phyloP scores from a whole-genome alignment of 2,797 vertebrate genomes.

The Coccyzus lansbergi region DNA sequence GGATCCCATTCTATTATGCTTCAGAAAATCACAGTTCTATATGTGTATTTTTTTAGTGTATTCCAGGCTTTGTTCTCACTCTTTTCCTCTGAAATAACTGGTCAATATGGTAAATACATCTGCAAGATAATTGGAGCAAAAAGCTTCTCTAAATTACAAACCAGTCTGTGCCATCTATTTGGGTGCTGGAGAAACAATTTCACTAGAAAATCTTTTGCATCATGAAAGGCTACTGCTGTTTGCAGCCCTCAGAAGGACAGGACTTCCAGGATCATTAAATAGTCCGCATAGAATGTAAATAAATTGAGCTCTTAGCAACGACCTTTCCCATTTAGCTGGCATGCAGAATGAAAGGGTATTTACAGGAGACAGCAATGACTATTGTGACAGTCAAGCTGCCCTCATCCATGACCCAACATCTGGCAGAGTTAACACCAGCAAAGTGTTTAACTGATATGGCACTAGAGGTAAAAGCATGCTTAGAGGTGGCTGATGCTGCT shows the following conservation, averaged over 20 bases:
- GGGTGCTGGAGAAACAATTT: neutral
- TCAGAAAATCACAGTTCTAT: neutral
- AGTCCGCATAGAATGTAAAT: neutral
- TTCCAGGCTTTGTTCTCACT: neutral
- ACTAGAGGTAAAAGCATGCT: accelerated
- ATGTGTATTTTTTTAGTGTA: accelerated
- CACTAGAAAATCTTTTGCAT: neutral
- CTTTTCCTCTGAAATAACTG: neutral
- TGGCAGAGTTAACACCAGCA: neutral
- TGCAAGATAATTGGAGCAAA: neutral
- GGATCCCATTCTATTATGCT: neutral
- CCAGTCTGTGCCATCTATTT: neutral
- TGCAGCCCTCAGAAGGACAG: neutral
- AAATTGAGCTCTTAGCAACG: neutral
- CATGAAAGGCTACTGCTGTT: neutral
- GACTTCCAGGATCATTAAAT: neutral
- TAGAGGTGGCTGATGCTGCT: accelerated
- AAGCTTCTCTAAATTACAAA: neutral
- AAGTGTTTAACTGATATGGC: neutral
- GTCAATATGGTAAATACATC: neutral
- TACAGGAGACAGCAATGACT: neutral
- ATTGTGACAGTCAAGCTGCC: neutral
- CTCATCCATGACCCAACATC: neutral
- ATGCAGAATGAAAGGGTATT: neutral
- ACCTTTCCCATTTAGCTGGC: neutral